Conservation (phyloP, 2,797 vertebrate species). For the Channallabes apus region DNA sequence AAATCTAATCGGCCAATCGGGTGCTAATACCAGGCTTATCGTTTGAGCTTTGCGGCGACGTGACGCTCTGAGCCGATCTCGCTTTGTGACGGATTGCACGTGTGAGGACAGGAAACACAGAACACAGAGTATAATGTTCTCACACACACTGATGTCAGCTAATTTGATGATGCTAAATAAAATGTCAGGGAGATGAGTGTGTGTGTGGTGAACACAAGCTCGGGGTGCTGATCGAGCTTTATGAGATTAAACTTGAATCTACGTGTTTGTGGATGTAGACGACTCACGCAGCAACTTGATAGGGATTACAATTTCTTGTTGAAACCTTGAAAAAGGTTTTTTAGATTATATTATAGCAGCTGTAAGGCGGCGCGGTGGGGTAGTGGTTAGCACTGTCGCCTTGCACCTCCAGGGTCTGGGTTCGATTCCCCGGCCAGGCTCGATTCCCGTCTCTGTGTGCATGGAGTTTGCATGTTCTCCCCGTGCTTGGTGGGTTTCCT, state of each 20-base stretch:
- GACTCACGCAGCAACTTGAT: not conserved
- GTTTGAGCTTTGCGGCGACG: conserved; percentile 20
- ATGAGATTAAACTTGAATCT: not conserved
- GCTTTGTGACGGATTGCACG: conserved; percentile 30
- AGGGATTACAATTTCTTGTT: no score
- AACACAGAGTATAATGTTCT: no score
- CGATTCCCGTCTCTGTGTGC: no score
- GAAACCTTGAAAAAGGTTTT: not conserved
- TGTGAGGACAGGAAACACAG: not conserved
- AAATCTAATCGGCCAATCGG: conserved; percentile 42
- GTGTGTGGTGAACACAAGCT: conserved; percentile 20
- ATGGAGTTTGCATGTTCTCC: no score
- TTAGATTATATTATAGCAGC: not conserved
- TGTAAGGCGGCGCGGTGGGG: no score
- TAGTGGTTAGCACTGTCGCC: no score
- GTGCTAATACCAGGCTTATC: conserved; percentile 35
- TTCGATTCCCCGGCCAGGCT: no score
- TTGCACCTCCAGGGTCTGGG: no score
- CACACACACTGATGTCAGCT: conserved; percentile 14
- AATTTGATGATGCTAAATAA: conserved; percentile 25
- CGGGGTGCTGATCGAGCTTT: not conserved
- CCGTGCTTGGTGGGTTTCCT: no score
- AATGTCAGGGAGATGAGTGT: conserved; percentile 14
- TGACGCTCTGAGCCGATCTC: conserved; percentile 13
- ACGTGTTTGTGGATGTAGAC: not conserved